Evolutionary conservation across 2,113 vertebrate genomes (phyloP), one percentile per base, ranked within the genome.

Genomic region (Alouatta palliata): DNA sequence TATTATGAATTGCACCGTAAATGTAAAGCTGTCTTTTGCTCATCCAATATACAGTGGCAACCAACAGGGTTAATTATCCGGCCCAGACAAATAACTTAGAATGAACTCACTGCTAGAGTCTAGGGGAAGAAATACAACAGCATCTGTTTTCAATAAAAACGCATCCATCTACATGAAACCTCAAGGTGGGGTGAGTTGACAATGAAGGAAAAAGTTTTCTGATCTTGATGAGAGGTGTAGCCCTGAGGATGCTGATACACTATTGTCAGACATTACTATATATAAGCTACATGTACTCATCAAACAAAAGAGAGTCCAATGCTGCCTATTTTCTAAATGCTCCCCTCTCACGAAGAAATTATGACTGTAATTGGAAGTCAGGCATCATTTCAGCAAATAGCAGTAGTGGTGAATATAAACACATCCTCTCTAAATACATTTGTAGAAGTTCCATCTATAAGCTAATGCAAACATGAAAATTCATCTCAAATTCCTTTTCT

Each of bases 391-490:
- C 96, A 92, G 85, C 96, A 97, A 97, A 93, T 11, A 88, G 79
- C 79, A 98, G 58, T 35, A 84, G 32, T 76, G 94, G 56, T 49
- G 27, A 75, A 71, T 82, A 89, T 14, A 66, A 98, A 98, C 97
- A 97, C 13, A 94, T 71, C 40, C 35, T 95, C 79, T 90, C 52
- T 82, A 96, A n/a, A 93, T 80, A 95, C 47, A 97, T 86, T 93
- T 95, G 94, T 45, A 96, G 97, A 97, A 97, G 14, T 52, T 91
- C 52, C 70, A 93, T 97, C 71, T 79, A 54, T 82, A 90, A 97
- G 75, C 80, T 90, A 94, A 96, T 84, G 89, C 25, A 97, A 98
- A 96, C 87, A 47, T 71, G 30, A 77, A 96, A 75, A 4, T 93
- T 90, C 58, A 86, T 40, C 68, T 76, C 52, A 80, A 93, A 21